Evolutionary conservation across 2,113 vertebrate genomes (phyloP).

Genomic region (Macrotis lagotis): DNA sequence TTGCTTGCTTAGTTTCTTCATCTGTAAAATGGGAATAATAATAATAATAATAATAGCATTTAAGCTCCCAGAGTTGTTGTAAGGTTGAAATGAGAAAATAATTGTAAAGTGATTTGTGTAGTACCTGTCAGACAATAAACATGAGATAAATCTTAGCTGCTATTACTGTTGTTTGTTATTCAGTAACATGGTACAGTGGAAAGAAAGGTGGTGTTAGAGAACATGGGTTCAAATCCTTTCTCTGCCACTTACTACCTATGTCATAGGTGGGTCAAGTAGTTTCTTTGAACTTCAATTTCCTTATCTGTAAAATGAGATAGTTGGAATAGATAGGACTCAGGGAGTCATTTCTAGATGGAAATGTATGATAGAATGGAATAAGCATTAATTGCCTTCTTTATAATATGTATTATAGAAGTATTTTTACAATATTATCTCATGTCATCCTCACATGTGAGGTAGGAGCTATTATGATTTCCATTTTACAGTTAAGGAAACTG

Average conservation of each 20-base stretch:
- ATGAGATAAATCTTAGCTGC: neutral
- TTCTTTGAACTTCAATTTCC: conserved; percentile 3
- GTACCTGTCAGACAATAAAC: no score
- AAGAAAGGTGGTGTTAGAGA: neutral
- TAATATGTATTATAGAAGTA: no score
- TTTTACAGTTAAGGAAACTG: no score
- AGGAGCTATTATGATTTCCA: no score
- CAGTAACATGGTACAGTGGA: neutral
- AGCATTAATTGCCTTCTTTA: no score
- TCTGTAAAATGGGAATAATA: neutral
- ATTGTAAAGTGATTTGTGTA: neutral
- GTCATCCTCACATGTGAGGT: no score
- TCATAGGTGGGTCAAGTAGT: neutral
- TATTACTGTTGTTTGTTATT: neutral
- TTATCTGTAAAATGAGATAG: neutral
- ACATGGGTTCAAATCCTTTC: neutral
- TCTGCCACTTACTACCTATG: neutral
- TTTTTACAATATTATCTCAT: no score
- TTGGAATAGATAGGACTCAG: no score
- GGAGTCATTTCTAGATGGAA: no score
- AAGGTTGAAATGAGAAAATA: neutral
- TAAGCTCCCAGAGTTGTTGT: neutral
- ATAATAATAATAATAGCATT: neutral
- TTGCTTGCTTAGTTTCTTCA: neutral
- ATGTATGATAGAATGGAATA: no score